A percentile compares a stretch with the other conserved stretches of the same genome.
Conservation (phyloP, 2,888 invertebrate genomes). For the Leistus spinibarbis region DNA sequence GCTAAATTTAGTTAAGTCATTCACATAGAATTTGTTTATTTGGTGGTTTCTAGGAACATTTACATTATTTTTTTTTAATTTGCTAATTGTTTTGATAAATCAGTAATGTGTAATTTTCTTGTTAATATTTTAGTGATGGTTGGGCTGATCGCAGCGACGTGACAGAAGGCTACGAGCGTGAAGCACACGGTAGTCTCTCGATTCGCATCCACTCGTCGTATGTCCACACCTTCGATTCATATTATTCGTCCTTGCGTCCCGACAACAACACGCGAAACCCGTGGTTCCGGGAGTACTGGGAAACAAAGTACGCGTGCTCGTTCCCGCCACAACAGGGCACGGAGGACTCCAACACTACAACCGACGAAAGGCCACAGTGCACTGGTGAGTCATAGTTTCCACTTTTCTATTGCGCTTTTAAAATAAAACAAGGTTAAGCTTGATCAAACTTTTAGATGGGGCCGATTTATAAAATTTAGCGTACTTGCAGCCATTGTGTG, state of each 20-base stretch:
- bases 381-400: slow-evolving; percentile 25
- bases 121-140: slow-evolving; percentile 65
- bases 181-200: slow-evolving; percentile 74
- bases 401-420: background rate
- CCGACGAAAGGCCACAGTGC: background rate
- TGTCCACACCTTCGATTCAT: slow-evolving; percentile 66
- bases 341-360: background rate
- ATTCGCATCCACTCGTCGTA: slow-evolving; percentile 77
- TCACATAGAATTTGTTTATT: too few species aligned
- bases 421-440: background rate
- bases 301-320: slow-evolving; percentile 70
- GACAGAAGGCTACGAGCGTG: slow-evolving; percentile 67
- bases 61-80: too few species aligned
- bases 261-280: slow-evolving; percentile 71
- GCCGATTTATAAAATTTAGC: background rate
- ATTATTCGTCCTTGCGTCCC: slow-evolving; percentile 71
- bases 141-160: slow-evolving; percentile 80
- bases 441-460: background rate
- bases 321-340: slow-evolving; percentile 43
- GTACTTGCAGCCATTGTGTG: background rate
- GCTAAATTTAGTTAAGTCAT: too few species aligned
- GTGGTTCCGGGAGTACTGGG: slow-evolving; percentile 80
- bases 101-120: background rate
- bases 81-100: too few species aligned
- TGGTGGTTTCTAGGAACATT: too few species aligned